Evolutionary conservation across 2,888 invertebrate species (phyloP), one percentile per base, ranked within the genome.

Genomic region (Tetramorium bicarinatum): DNA sequence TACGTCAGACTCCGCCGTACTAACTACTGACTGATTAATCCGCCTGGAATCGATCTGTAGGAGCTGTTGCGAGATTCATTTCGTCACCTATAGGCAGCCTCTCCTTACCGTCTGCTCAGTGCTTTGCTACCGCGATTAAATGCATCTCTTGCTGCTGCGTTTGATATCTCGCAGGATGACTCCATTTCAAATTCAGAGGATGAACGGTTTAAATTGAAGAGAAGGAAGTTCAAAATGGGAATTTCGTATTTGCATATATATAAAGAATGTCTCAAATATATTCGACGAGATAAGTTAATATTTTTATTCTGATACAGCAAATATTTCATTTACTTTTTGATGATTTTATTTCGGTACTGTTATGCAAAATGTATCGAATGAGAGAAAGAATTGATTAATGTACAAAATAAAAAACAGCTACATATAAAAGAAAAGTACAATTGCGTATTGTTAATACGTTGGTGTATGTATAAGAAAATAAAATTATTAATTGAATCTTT

Each of bases 1-100:
- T 72, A 47, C 83, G 76, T 66, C 85, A 47, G 71, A 59, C 41
- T 66, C 76, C 54, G 72, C 66, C 56, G 34, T 61, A 62, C 74
- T 83, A 87, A 75, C 80, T 87, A 62, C 77, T 83, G 85, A 84
- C 88, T 88, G 88, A 88, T 88, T 88, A 88, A 88, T 88, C 82
- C 82, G 21, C 49, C 41, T 13, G 47, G 77, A 74, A 88, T 88
- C 85, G 87, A 84, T 81, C 79, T 82, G 62, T n/a, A 74, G 34
- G 7, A 84, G 69, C 82, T 66, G 49, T 52, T 38, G 29, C 56
- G n/a, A 81, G 77, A 41, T 84, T 75, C 41, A 72, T 76, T 67
- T 61, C 69, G 34, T 6, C 52, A 47, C 56, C 44, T 25, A 41
- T 75, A 59, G 15, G 18, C 21, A 29, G 29, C 29, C n/a, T 25